Evolutionary conservation across 2,797 vertebrate species (phyloP).

Genomic region (Falco berigora): DNA sequence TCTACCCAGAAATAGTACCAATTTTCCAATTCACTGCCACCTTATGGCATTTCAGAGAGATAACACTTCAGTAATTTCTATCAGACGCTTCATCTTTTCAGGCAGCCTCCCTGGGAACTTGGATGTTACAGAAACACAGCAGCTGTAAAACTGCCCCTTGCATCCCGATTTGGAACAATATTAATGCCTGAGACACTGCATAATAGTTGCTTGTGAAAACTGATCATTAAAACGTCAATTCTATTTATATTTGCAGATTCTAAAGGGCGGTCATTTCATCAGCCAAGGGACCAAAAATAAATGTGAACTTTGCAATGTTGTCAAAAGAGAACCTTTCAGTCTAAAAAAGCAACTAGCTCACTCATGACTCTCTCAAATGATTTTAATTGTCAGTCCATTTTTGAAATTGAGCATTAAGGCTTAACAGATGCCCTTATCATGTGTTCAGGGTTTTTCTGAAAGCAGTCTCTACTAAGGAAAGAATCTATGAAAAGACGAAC

Average conservation of each 20-base stretch:
- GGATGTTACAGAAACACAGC: not conserved
- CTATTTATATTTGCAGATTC: slow-evolving; percentile 22
- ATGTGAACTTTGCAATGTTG: not conserved
- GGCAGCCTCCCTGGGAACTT: not conserved
- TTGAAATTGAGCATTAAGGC: slow-evolving; percentile 10
- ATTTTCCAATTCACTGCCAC: slow-evolving; percentile 53
- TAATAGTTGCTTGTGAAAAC: not conserved
- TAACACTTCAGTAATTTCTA: not conserved
- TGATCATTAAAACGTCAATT: not conserved
- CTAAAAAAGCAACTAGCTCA: not conserved
- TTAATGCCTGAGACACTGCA: not conserved
- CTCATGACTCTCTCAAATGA: not conserved
- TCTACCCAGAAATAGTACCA: not conserved
- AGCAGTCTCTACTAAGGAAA: not conserved
- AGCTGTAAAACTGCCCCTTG: not conserved
- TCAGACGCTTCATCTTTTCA: not conserved
- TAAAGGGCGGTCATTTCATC: slow-evolving; percentile 7
- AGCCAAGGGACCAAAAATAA: slow-evolving; percentile 24
- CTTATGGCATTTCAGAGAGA: slow-evolving; percentile 49
- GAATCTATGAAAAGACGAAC: not conserved
- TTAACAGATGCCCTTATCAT: not conserved
- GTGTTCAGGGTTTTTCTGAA: not conserved
- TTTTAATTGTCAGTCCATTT: not conserved
- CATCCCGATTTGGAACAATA: not conserved
- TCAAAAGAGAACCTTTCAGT: slow-evolving; percentile 21